These are phyloP conservation scores for Hypercompe scribonia DNA, from an alignment of 2,888 invertebrate genomes.

Conservation along the genomic window DNA sequence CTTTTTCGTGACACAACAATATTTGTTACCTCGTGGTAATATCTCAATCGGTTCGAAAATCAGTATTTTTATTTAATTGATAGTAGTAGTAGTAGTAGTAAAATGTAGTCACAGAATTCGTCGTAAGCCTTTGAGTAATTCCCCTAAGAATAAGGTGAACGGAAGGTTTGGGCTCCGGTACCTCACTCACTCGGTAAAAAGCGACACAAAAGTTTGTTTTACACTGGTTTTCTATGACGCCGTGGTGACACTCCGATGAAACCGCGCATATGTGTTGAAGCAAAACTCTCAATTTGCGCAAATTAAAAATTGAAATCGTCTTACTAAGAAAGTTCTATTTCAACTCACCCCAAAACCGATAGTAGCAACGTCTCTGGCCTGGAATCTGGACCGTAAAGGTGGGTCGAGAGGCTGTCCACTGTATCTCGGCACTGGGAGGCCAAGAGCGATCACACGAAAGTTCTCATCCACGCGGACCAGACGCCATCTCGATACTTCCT, in stretches of 20 bases:
- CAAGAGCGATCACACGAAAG: conserved; percentile 97
- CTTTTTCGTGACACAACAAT: conserved; percentile 21
- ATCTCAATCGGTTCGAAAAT: conserved; percentile 23
- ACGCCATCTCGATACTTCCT: conserved; percentile 94
- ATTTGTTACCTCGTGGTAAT: conserved; percentile 28
- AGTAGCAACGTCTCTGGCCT: conserved; percentile 93
- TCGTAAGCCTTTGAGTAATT: no score
- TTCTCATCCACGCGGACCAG: conserved; percentile 96
- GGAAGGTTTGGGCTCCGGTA: no score
- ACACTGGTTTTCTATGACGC: no score
- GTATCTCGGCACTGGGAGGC: conserved; percentile 95
- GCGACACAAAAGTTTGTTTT: no score
- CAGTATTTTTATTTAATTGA: neutral
- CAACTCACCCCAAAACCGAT: conserved; percentile 88
- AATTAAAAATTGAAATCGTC: neutral
- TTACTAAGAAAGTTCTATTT: neutral
- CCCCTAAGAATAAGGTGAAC: no score
- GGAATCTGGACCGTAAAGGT: conserved; percentile 97
- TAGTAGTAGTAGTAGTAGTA: no score
- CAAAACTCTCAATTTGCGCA: no score
- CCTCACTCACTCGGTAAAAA: no score
- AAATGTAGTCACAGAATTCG: no score
- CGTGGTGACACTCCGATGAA: no score
- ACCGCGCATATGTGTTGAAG: no score
- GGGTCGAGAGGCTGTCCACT: conserved; percentile 98